Conservation (phyloP, 2,797 vertebrate species). For the Girardinus metallicus region DNA sequence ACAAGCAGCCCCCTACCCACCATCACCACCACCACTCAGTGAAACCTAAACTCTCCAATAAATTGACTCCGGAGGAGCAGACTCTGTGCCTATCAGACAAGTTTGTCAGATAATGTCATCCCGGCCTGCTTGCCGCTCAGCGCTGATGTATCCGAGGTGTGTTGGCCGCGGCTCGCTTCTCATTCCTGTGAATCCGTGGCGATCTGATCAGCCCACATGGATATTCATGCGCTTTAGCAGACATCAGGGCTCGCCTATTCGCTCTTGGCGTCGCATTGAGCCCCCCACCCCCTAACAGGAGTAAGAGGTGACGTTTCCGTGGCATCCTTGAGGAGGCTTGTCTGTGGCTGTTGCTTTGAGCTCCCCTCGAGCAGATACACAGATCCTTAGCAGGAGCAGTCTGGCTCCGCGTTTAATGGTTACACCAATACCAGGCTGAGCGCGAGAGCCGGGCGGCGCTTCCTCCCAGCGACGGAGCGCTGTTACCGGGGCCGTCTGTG, state of each 20-base stretch:
- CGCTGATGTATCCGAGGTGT: constrained; percentile 13
- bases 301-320: constrained; percentile 75
- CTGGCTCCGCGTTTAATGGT: constrained; percentile 75
- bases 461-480: constrained; percentile 73
- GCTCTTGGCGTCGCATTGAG: constrained; percentile 34
- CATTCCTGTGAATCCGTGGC: constrained; percentile 7
- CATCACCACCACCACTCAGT: constrained; percentile 16
- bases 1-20: constrained; percentile 29
- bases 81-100: constrained; percentile 43
- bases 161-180: constrained; percentile 31
- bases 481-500: constrained; percentile 72
- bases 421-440: constrained; percentile 72
- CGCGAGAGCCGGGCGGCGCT: constrained; percentile 50
- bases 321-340: constrained; percentile 72
- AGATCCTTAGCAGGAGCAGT: constrained; percentile 80
- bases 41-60: constrained; percentile 49
- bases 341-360: constrained; percentile 82
- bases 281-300: constrained; percentile 36
- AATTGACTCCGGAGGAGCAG: constrained; percentile 44
- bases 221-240: constrained; percentile 48
- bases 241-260: constrained; percentile 43
- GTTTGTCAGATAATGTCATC: constrained; percentile 53
- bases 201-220: constrained; percentile 41
- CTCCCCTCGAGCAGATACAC: constrained; percentile 83
- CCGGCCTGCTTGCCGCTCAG: constrained; percentile 26